Evolutionary conservation across 2,888 invertebrate genomes (phyloP), one percentile per base, ranked within the genome.

Genomic region (Chymomyza amoena): DNA sequence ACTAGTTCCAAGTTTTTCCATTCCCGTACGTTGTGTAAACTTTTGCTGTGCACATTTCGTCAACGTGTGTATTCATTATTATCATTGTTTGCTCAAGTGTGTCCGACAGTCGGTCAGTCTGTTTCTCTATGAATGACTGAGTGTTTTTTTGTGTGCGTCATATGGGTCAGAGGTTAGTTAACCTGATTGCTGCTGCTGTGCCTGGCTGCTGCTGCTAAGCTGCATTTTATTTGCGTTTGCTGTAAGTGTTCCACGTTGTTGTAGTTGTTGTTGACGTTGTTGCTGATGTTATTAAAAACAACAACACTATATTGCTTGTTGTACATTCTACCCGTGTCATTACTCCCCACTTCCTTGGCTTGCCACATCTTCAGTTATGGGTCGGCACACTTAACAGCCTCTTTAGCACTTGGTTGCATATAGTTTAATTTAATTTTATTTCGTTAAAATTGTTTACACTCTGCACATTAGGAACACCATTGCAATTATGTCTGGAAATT

Each of bases 351-450:
- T 45, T 45, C 39, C 39, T 45, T 13, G 4, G 39, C 13, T 45
- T 45, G 13, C 39, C 39, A 45, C 39, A 45, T 45, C 39, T 45
- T 45, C 39, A 45, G 39, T 45, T 45, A 45, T 45, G 39, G 39
- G 39, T 45, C 39, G 39, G 39, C 64, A 64, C 75, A 71, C 64
- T 76, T 72, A 70, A 75, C 70, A 70, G 64, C 65, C 69, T 65
- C 70, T 78, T 77, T 70, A 76, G 73, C 80, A 70, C 78, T 78
- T 72, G 68, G 45, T 73, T 70, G 72, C 63, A 69, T 85, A 84
- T 86, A 64, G 86, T 76, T 73, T 66, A 80, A 80, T 76, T 73
- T 64, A 70, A 83, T 76, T 80, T 62, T 57, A 56, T 62, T 69
- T 32, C 59, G 54, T 64, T 66, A 61, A 65, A 25, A 77, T 66